These are phyloP conservation scores for Neomonachus schauinslandi DNA, from an alignment of 2,113 vertebrate genomes.

Conservation along the genomic window DNA sequence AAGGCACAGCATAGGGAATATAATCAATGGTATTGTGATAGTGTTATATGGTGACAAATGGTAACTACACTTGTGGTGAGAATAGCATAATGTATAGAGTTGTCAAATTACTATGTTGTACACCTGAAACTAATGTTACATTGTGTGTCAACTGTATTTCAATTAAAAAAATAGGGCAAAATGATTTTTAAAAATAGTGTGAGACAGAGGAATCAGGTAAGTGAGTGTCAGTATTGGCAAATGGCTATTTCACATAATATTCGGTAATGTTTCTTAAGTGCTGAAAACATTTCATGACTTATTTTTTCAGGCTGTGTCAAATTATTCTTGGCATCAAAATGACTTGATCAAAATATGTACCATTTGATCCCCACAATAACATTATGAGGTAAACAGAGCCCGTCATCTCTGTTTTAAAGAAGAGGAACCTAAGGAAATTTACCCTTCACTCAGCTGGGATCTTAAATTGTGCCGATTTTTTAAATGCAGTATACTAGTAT, in stretches of 20 bases:
- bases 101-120: neutral
- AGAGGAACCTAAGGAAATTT: neutral
- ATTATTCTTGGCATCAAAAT: slow-evolving; percentile 39
- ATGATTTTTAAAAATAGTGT: neutral
- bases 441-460: neutral
- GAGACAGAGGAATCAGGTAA: neutral
- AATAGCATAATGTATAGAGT: neutral
- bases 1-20: neutral
- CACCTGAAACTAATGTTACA: neutral
- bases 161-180: neutral
- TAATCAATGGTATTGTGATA: neutral
- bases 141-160: neutral
- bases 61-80: neutral
- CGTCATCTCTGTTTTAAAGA: neutral
- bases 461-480: slow-evolving; percentile 29
- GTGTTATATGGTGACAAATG: neutral
- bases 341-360: slow-evolving; percentile 4
- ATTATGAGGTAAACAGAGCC: neutral
- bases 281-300: neutral
- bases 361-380: neutral
- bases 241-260: neutral
- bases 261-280: neutral
- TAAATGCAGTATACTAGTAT: neutral
- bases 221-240: neutral
- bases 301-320: neutral